Base-by-base conservation (phyloP, 2,797 vertebrate genomes). In the Smutsia temminckii region DNA sequence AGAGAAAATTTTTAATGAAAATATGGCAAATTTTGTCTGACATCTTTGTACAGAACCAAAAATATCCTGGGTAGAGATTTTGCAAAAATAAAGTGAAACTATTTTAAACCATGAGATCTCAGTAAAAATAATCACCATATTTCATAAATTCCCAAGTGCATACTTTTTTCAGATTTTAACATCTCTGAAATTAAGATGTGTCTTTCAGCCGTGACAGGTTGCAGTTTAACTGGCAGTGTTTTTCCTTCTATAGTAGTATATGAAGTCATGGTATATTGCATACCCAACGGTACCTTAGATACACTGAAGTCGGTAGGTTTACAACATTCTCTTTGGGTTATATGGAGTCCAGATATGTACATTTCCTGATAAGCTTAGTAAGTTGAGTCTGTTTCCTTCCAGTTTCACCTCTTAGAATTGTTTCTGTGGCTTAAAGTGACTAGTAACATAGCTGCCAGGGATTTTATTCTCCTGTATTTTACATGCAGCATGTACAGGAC, bases 11-110 rank as follows among this genome's bases (percentile, higher is more conserved):
- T 94, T 81, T 91, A 83, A 85, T 72, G n/a, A 79, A n/a, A 86
- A 23, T 40, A 29, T n/a, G 16, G 32, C 18, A 93, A 12, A 89
- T 88, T 93, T 86, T 91, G 32, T 85, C 53, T 94, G 85, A 91
- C 64, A 21, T 86, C 96, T 94, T 95, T 86, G 8, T 93, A 53
- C 21, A 91, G 55, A 79, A 84, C 46, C 27, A 80, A 93, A 96
- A 95, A 92, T 93, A 93, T 29, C 53, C 61, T 94, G 29, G 37
- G 75, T 92, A 85, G 51, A 83, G 64, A 79, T 94, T 89, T 90
- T 93, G 9, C 32, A 92, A 94, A 88, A 97, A 17, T 29, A 84
- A 94, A 91, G 25, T 51, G 13, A 89, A 85, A 23, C 14, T 92
- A 57, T 94, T 90, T 95, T 57, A 74, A 93, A 86, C 59, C 61